Base-by-base conservation (phyloP, 2,888 invertebrate genomes). In the Agrilus cyanescens region DNA sequence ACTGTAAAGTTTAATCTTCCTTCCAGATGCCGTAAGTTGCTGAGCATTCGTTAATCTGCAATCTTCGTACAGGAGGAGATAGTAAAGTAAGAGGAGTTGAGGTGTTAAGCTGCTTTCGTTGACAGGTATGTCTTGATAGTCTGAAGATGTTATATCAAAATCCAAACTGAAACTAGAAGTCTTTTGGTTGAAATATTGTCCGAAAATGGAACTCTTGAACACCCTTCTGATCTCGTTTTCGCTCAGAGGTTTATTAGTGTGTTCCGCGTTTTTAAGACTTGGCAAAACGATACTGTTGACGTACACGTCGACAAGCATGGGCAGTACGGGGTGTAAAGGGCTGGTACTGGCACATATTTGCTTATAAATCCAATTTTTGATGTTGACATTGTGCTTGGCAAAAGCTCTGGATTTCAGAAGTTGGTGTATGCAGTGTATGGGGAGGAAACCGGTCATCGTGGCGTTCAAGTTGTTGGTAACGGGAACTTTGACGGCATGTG, bases 341-440 rank as follows among this genome's bases (percentile, higher is more conserved):
- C 86, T 79, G 1, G 80, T 79, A 52, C 89, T 85, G 51, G 81
- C 81, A 58, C 90, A 87, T 43, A 96, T 85, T 70, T 97, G 96
- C 52, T 80, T 79, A 58, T 91, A 95, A 50, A 96, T 95, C 96
- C 96, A 96, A 57, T 83, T 87, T 68, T 93, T 94, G 5, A 96
- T 94, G 0, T 91, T 89, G 1, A 96, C 94, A 65, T 90, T 88
- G 62, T 96, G 90, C 63, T 95, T 96, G 0, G 93, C 87, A 63
- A 96, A 96, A 1, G 93, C 90, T 50, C 95, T 72, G 5, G 90
- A 93, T 63, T 94, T 94, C 12, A 97, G 70, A 35, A 96, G 69
- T 61, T 96, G 96, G 60, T 95, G 91, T 53, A 96, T 93, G 62
- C 96, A 96, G 65, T 96, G 95, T 12, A 96, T 87, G 0, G 96